Conservation (phyloP, 2,113 vertebrate species). For the Tachuris rubrigastra region DNA sequence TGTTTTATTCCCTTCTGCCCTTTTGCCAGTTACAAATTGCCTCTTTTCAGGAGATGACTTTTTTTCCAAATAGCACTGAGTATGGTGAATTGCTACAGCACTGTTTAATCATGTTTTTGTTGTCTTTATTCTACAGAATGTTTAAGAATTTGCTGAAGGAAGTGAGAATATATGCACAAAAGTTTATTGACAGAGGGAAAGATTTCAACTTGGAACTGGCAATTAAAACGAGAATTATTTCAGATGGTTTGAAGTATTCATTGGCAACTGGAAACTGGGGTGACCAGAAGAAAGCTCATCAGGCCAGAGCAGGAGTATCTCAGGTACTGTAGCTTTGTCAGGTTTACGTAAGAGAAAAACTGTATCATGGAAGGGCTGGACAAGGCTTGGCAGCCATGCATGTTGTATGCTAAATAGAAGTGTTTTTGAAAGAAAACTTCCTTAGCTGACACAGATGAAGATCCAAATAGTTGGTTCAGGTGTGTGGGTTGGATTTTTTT, state of each 20-base stretch:
- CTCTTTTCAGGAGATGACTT: not conserved
- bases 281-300: conserved; percentile 98
- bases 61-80: not conserved
- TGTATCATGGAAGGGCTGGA: not conserved
- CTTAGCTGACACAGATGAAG: not conserved
- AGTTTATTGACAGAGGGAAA: conserved; percentile 96
- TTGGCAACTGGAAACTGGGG: conserved; percentile 99
- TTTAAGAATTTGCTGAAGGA: conserved; percentile 99
- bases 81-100: not conserved
- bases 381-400: not conserved
- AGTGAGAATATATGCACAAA: conserved; percentile 96
- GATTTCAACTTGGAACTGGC: conserved; percentile 98
- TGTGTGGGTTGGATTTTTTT: rapidly evolving
- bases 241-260: conserved; percentile 96
- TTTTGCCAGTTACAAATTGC: not conserved
- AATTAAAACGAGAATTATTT: conserved; percentile 97
- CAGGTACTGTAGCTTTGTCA: conserved; percentile 77
- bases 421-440: not conserved
- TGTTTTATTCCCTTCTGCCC: not conserved
- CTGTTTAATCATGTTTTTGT: not conserved
- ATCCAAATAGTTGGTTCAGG: not conserved
- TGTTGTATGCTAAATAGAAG: not conserved
- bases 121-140: conserved; percentile 80
- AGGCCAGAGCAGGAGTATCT: conserved; percentile 95
- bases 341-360: not conserved